Base-by-base conservation (phyloP, 2,888 invertebrate genomes). In the Acrocyrtus sp. region DNA sequence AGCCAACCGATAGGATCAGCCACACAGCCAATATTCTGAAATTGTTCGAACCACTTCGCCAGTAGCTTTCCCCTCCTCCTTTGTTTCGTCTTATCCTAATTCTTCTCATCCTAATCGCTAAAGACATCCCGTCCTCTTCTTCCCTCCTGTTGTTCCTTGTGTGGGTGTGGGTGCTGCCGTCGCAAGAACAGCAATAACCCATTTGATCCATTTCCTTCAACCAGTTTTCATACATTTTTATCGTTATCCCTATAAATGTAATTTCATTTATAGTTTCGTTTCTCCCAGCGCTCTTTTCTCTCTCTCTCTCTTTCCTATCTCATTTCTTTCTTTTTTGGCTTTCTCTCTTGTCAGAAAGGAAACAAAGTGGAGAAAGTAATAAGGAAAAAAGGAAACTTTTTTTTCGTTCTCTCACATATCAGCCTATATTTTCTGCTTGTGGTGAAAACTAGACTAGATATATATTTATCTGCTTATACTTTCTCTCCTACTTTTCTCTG, bases 1-100 rank as follows among this genome's bases (percentile, higher is more conserved):
- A 67, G 58, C 75, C 58, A 53, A 74, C 74, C 68, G 77, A 78
- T 78, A 75, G 60, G 61, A 75, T 75, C 75, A 78, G 47, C 60
- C 51, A 60, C 22, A 58, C 62, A 48, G 56, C 39, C 34, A 69
- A 56, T 69, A 70, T 50, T 47, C 48, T 61, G n/a, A 50, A 48
- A 63, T 48, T 39, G 22, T 41, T 50, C 47, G 57, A 47, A 53
- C 45, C 12, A 45, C 45, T 56, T 4, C 66, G 60, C 39, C 73
- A 29, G n/a, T n/a, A n/a, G 17, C 60, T 19, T 27, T 39, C 8
- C 39, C 43, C 27, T 63, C 57, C 50, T 39, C 65, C 58, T 56
- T 56, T 48, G 41, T 67, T 61, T 45, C 17, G 51, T 63, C 68
- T 51, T 58, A 65, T 72, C 57, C 72, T 43, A 4, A 41, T 27